These are phyloP conservation scores for Arothron firmamentum DNA, from an alignment of 2,113 vertebrate species.

Conservation along the genomic window DNA sequence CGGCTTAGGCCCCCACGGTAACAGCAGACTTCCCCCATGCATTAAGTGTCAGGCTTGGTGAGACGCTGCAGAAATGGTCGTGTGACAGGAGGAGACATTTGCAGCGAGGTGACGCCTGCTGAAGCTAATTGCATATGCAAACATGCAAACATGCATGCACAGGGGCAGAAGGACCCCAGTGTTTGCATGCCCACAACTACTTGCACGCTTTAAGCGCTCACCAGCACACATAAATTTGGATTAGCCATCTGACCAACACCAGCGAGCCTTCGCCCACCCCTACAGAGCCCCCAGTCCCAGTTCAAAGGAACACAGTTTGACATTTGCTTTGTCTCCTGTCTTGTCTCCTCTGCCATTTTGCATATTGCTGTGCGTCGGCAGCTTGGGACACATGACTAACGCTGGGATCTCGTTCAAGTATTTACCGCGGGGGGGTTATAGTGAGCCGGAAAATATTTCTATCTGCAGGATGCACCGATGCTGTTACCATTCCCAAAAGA, in stretches of 20 bases:
- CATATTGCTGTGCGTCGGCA: constrained; percentile 58
- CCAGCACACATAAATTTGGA: constrained; percentile 29
- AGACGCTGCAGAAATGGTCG: constrained; percentile 17
- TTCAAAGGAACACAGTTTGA: constrained; percentile 60
- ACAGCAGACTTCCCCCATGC: constrained; percentile 49
- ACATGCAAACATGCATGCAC: constrained; percentile 22
- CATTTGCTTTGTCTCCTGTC: constrained; percentile 66
- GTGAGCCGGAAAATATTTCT: constrained; percentile 28
- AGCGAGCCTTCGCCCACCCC: constrained; percentile 25
- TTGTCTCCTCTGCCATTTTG: constrained; percentile 60
- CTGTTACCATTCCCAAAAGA: constrained; percentile 35
- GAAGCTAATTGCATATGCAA: constrained; percentile 41
- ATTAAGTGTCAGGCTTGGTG: constrained; percentile 48
- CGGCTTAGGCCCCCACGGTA: constrained; percentile 69
- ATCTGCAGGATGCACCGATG: constrained; percentile 28
- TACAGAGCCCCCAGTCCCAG: constrained; percentile 15
- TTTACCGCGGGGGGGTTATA: constrained; percentile 24
- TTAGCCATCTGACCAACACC: constrained; percentile 23
- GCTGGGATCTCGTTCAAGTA: constrained; percentile 51
- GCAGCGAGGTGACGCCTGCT: constrained; percentile 31
- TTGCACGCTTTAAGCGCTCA: constrained; percentile 29
- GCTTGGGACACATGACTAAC: constrained; percentile 48
- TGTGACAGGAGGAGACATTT: background rate
- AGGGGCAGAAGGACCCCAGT: constrained; percentile 14
- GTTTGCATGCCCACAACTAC: constrained; percentile 47